Percentiles rank a stretch among this genome's conserved stretches.
These are phyloP conservation scores for Cheilosia grossa DNA, from an alignment of 2,888 invertebrate genomes.

Conservation along the genomic window DNA sequence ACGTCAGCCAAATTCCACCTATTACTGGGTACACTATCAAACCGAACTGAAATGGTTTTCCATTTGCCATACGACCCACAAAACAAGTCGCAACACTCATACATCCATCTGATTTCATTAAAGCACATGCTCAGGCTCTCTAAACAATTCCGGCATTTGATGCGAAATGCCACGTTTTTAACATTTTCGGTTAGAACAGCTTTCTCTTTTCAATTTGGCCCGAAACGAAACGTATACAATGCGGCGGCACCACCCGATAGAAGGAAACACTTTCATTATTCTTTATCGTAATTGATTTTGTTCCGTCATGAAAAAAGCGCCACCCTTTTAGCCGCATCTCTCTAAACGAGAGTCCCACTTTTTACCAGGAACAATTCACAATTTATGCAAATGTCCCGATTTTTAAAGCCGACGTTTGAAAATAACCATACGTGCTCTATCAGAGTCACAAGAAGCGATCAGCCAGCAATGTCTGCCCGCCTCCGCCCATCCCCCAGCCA, in stretches of 20 bases:
- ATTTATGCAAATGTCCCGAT: slow-evolving; percentile 71
- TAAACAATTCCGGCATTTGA: slow-evolving; percentile 16
- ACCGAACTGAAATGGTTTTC: neutral
- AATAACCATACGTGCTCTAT: slow-evolving; percentile 71
- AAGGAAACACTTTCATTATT: slow-evolving; percentile 68
- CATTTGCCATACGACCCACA: neutral
- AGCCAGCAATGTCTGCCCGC: slow-evolving; percentile 51
- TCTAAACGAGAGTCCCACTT: slow-evolving; percentile 19
- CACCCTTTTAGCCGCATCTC: slow-evolving; percentile 41
- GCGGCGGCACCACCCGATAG: slow-evolving; percentile 17
- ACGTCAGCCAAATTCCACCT: too few species aligned
- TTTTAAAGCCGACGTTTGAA: slow-evolving; percentile 59
- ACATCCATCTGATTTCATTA: slow-evolving; percentile 54
- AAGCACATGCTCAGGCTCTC: slow-evolving; percentile 23
- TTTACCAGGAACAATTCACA: slow-evolving; percentile 56
- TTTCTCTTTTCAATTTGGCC: slow-evolving; percentile 64
- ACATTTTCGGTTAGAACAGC: slow-evolving; percentile 33
- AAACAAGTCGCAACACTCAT: slow-evolving; percentile 10
- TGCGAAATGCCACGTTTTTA: slow-evolving; percentile 56
- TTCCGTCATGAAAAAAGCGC: slow-evolving; percentile 50
- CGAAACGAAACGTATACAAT: slow-evolving; percentile 11
- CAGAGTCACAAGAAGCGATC: slow-evolving; percentile 58
- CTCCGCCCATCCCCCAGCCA: neutral
- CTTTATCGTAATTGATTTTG: slow-evolving; percentile 69
- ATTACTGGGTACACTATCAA: too few species aligned